phyloP scores from a whole-genome alignment of 2,113 vertebrate genomes.

The Procavia capensis region DNA sequence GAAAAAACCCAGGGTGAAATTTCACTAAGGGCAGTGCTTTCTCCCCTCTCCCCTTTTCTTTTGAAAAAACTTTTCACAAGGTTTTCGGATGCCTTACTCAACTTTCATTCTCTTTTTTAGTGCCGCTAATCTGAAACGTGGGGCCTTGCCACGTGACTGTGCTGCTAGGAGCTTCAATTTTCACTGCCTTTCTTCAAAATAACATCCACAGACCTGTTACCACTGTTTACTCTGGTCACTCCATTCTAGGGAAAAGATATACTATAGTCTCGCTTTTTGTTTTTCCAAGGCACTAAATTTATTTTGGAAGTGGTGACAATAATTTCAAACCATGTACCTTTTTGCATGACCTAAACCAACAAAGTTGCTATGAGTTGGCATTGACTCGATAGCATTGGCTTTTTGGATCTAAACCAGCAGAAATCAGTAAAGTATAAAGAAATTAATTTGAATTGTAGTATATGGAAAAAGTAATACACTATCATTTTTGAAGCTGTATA shows the following conservation, averaged over 20 bases:
- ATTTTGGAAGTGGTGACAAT: neutral
- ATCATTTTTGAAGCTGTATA: neutral
- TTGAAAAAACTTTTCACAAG: neutral
- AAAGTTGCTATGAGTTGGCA: too few species aligned
- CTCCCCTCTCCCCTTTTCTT: neutral
- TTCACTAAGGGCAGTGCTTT: neutral
- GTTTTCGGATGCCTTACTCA: neutral
- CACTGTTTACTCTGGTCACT: neutral
- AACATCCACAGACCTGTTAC: neutral
- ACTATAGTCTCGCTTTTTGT: neutral
- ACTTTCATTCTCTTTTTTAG: neutral
- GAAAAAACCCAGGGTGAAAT: slow-evolving; percentile 24
- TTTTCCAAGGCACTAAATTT: neutral
- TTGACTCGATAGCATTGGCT: too few species aligned
- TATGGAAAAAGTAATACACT: neutral
- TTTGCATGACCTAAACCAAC: neutral
- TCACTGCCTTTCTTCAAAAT: neutral
- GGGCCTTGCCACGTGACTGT: neutral
- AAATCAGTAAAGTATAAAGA: neutral
- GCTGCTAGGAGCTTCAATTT: neutral
- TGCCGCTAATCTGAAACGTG: neutral
- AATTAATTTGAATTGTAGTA: neutral
- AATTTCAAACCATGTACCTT: neutral
- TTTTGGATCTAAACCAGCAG: neutral
- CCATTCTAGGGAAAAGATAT: neutral